Conservation (phyloP, 2,888 invertebrate species). For the Nasonovia ribisnigri region DNA sequence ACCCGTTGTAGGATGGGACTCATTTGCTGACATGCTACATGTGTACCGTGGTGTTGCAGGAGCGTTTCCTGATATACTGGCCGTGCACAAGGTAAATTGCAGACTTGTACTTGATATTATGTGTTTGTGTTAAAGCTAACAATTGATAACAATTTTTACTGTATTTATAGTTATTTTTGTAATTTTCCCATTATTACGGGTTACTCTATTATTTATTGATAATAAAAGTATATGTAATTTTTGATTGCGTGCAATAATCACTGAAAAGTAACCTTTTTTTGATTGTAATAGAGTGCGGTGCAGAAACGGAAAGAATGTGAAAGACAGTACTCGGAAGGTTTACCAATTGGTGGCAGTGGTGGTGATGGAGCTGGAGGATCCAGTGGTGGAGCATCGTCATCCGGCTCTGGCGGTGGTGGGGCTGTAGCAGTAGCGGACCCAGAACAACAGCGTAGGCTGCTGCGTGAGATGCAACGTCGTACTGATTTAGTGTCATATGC, state of each 20-base stretch:
- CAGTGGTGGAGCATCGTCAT: not conserved
- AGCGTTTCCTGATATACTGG: slow-evolving; percentile 90
- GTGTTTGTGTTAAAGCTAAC: not conserved
- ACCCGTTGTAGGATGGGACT: slow-evolving; percentile 90
- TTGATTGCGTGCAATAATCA: not conserved
- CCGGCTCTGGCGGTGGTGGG: not conserved
- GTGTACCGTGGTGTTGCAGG: slow-evolving; percentile 94
- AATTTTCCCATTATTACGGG: not conserved
- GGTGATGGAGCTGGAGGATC: slow-evolving; percentile 35
- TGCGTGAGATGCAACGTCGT: slow-evolving; percentile 70
- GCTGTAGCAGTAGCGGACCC: not conserved
- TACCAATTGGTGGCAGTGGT: slow-evolving; percentile 69
- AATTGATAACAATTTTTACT: not conserved
- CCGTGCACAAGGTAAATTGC: slow-evolving; percentile 83
- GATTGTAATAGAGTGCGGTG: slow-evolving; percentile 75
- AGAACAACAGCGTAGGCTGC: slow-evolving; percentile 28
- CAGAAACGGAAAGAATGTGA: slow-evolving; percentile 92
- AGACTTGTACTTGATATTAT: not conserved
- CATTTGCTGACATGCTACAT: slow-evolving; percentile 90
- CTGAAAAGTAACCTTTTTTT: not conserved
- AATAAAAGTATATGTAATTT: not conserved
- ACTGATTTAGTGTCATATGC: slow-evolving; percentile 94
- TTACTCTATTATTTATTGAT: not conserved
- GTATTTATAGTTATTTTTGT: not conserved
- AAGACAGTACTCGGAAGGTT: slow-evolving; percentile 82